Conservation (phyloP, 2,888 invertebrate species). For the Xanthia togata region DNA sequence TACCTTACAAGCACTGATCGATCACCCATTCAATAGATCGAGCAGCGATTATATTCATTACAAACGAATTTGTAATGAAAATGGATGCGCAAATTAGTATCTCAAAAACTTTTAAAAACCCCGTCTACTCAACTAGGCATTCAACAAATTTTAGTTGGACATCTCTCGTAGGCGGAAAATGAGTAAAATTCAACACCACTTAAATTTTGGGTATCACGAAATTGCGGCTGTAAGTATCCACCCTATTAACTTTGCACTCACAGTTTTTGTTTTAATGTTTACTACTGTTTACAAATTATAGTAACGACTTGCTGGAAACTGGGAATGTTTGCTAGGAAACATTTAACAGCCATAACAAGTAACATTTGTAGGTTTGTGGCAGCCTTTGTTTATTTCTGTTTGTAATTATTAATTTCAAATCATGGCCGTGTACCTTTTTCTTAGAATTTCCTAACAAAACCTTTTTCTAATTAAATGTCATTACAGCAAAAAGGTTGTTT, state of each 20-base stretch:
- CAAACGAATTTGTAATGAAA: slow-evolving; percentile 70
- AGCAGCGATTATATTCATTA: slow-evolving; percentile 4
- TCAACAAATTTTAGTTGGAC: slow-evolving; percentile 68
- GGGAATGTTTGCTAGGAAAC: slow-evolving; percentile 36
- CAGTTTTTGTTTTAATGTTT: slow-evolving; percentile 62
- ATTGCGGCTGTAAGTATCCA: slow-evolving; percentile 57
- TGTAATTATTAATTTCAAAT: slow-evolving; percentile 31
- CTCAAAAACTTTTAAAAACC: slow-evolving; percentile 70
- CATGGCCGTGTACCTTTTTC: neutral
- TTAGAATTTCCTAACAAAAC: neutral
- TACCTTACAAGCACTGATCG: neutral
- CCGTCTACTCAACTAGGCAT: slow-evolving; percentile 68
- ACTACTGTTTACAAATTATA: slow-evolving; percentile 53
- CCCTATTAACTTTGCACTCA: slow-evolving; percentile 62
- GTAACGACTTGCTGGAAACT: slow-evolving; percentile 49
- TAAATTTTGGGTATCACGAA: slow-evolving; percentile 62
- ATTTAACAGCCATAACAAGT: slow-evolving; percentile 31
- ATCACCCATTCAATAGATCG: slow-evolving; percentile 33
- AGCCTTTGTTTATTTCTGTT: slow-evolving; percentile 41
- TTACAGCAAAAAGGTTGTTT: neutral
- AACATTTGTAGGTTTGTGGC: slow-evolving; percentile 33
- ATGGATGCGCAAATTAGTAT: slow-evolving; percentile 71
- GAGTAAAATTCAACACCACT: slow-evolving; percentile 69
- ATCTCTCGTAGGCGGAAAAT: slow-evolving; percentile 64
- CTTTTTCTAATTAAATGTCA: neutral